These are phyloP conservation scores for Frankliniella fusca DNA, from an alignment of 2,888 invertebrate genomes.

Conservation along the genomic window DNA sequence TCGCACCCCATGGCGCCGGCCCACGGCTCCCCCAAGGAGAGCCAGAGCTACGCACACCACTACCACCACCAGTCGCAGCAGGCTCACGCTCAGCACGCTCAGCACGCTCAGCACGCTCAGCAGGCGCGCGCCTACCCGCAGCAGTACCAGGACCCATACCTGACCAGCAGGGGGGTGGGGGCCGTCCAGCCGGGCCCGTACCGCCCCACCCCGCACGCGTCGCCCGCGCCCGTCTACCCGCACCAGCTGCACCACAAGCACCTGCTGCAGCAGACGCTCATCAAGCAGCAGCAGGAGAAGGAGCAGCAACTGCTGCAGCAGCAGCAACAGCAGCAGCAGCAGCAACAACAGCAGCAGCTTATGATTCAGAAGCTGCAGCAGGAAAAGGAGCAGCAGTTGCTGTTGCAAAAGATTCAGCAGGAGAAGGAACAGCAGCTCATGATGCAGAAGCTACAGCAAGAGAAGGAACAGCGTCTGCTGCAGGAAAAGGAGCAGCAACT, in stretches of 20 bases:
- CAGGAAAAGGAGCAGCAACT: background rate
- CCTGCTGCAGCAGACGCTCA: slow-evolving; percentile 18
- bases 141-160: slow-evolving; percentile 41
- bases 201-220: slow-evolving; percentile 41
- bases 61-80: background rate
- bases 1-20: slow-evolving; percentile 33
- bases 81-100: background rate
- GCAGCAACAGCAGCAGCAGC: background rate
- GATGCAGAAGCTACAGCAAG: background rate
- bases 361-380: background rate
- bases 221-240: background rate
- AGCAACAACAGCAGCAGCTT: background rate
- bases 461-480: background rate
- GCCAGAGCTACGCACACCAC: background rate
- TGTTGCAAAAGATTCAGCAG: slow-evolving; percentile 33
- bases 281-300: slow-evolving; percentile 11
- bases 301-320: background rate
- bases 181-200: slow-evolving; percentile 38
- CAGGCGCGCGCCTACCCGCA: slow-evolving; percentile 37
- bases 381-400: background rate
- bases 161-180: slow-evolving; percentile 39
- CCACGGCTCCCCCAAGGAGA: slow-evolving; percentile 37
- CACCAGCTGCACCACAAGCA: slow-evolving; percentile 14
- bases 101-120: background rate
- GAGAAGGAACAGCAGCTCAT: slow-evolving; percentile 38